Evolutionary conservation across 2,888 invertebrate genomes (phyloP).

Genomic region (Lordiphosa andalusiaca): DNA sequence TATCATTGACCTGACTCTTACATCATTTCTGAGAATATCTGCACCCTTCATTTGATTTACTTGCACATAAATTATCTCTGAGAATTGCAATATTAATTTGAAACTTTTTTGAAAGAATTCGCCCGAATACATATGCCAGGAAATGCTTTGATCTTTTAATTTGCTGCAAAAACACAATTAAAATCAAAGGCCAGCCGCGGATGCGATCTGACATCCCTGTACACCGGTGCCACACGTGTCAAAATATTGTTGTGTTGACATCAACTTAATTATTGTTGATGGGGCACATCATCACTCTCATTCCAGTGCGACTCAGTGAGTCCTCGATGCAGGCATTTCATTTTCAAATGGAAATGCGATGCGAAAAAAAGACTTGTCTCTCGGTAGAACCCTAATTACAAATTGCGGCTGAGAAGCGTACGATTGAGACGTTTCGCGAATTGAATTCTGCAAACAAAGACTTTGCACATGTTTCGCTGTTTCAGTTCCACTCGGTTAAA

Average conservation of each 20-base stretch:
- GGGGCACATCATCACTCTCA: constrained; percentile 24
- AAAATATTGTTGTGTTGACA: constrained; percentile 43
- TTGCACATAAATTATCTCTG: background rate
- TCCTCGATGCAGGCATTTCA: background rate
- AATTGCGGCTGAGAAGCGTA: constrained; percentile 13
- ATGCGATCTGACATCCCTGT: constrained; percentile 20
- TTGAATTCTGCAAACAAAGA: constrained; percentile 34
- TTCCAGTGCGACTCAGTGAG: background rate
- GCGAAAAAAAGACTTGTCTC: too few species aligned
- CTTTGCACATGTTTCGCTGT: constrained; percentile 14
- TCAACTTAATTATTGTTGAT: constrained; percentile 35
- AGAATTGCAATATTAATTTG: background rate
- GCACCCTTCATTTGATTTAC: too few species aligned
- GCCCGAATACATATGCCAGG: constrained; percentile 22
- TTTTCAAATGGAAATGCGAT: background rate
- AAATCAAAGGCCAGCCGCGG: constrained; percentile 76
- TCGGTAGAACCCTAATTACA: background rate
- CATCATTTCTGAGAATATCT: too few species aligned
- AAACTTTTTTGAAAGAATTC: constrained; percentile 10
- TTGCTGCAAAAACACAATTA: constrained; percentile 77
- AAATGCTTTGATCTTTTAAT: constrained; percentile 78
- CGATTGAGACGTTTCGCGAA: constrained; percentile 31
- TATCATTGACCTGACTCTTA: too few species aligned
- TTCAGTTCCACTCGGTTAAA: constrained; percentile 74
- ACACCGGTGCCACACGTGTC: constrained; percentile 48